Base-by-base conservation (phyloP, 2,888 invertebrate genomes). In the Eurytoma adleriae region DNA sequence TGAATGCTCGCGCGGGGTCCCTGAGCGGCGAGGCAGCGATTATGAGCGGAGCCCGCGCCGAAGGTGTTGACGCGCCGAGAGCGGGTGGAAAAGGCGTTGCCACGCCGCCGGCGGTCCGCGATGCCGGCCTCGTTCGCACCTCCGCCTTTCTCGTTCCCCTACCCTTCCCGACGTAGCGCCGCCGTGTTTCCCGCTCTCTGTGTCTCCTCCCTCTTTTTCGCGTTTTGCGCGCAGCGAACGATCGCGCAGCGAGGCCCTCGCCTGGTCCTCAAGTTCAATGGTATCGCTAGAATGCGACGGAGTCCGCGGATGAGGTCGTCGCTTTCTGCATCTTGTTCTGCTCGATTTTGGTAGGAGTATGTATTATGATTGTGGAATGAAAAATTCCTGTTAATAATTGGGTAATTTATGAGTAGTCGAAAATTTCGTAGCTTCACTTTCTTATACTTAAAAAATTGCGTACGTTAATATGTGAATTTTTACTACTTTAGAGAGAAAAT, bases 31-130 rank as follows among this genome's bases (percentile, higher is more conserved):
- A 76, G 72, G 57, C 80, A 81, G 79, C 75, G 84, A 83, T 83
- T 84, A 81, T 82, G 83, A 83, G 81, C 76, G 79, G 79, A 76
- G 80, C 82, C 72, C 82, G 14, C 4, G 82, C 84, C 83, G 80
- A 85, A 88, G 86, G 88, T 88, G 89, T 88, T 88, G 88, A 89
- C 89, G 86, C 85, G 85, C 86, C 54, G 84, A 83, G 86, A 79
- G 83, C 80, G 79, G 76, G 84, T 84, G 85, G 86, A 85, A 70
- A 86, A 87, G 85, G 86, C 86, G 85, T 85, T 82, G 79, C 85
- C 84, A 86, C 86, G 86, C 83, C 85, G 59, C 50, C 85, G 83
- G 82, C 82, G 78, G 40, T 40, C 40, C 40, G 40, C 40, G 40
- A 40, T 7, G 40, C 40, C 40, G 40, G 40, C 40, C 85, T 87